Percentiles rank a stretch among this genome's conserved stretches.
Conservation (phyloP, 2,888 invertebrate genomes). For the Serrognathus titanus region DNA sequence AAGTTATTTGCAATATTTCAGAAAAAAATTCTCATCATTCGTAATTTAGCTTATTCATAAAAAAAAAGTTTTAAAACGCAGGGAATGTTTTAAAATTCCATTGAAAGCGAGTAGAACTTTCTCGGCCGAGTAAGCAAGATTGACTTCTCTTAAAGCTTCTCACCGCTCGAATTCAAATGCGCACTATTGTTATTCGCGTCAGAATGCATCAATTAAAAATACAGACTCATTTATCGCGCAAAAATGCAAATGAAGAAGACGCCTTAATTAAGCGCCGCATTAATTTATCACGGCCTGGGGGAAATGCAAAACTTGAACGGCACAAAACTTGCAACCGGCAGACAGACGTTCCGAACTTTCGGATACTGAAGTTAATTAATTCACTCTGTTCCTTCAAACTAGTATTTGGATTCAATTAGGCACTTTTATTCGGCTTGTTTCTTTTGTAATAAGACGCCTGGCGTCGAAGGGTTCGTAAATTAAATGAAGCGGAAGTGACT, state of each 20-base stretch:
- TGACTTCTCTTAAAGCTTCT: too few relatives aligned
- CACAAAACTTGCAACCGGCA: not conserved
- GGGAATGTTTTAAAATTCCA: too few relatives aligned
- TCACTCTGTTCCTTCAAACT: not conserved
- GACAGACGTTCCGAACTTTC: too few relatives aligned
- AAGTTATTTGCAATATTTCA: too few relatives aligned
- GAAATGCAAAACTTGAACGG: not conserved
- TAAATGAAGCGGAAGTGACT: not conserved
- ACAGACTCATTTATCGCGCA: not conserved
- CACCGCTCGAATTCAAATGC: too few relatives aligned
- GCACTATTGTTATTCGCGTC: not conserved
- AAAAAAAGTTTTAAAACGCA: too few relatives aligned
- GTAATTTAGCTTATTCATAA: too few relatives aligned
- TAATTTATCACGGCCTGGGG: constrained; percentile 4
- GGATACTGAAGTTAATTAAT: not conserved
- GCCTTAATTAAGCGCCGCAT: constrained; percentile 9
- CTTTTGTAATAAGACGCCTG: not conserved
- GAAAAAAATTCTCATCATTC: too few relatives aligned
- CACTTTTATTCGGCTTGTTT: not conserved
- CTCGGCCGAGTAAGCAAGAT: too few relatives aligned
- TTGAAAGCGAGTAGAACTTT: too few relatives aligned
- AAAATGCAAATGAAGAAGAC: constrained; percentile 3
- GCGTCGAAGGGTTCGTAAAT: not conserved
- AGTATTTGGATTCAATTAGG: not conserved
- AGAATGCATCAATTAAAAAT: constrained; percentile 1